Base-by-base conservation (phyloP, 30 jellyfish, hydroid and myxozoan species). In the Hydractinia echinata region DNA sequence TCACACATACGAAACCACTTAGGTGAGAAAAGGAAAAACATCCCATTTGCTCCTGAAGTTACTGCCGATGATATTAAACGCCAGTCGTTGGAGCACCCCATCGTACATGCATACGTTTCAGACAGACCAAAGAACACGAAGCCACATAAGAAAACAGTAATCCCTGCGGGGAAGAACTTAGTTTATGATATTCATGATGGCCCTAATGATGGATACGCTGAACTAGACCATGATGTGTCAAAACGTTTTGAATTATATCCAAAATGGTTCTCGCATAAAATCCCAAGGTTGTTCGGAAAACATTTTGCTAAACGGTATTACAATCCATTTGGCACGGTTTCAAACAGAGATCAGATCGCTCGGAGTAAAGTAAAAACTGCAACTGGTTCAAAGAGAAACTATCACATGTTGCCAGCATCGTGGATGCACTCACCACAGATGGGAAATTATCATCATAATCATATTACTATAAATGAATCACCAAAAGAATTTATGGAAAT, bases 251-350 rank as follows among this genome's bases (percentile, higher is more conserved):
- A 83, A 54, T 60, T 82, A 16, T 90, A 90, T 77, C 97, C 94
- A n/a, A 84, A 85, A 79, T 85, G 94, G 97, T 84, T 85, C 56
- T 81, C 97, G 44, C 88, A 90, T 51, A 54, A 51, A 72, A 84
- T 89, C 7, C 92, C 72, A 67, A 39, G 73, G 51, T 39, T 89
- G 10, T 76, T 81, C 20, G 96, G 94, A 4, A 89, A 83, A 49
- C 82, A 85, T 50, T 83, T 83, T 67, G 73, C 89, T 16, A 83
- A 79, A 61, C 67, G 73, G 20, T 54, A 73, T 55, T 66, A 55
- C 48, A 44, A 71, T 20, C 85, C 90, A 71, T 71, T 71, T 19
- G 81, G 61, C 18, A n/a, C 55, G 13, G 21, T 21, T 48, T 49
- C 50, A 51, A 58, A 54, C 48, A 55, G 76, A 49, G 60, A n/a